Evolutionary conservation across 2,113 vertebrate genomes (phyloP).

Genomic region (Tenrec ecaudatus): DNA sequence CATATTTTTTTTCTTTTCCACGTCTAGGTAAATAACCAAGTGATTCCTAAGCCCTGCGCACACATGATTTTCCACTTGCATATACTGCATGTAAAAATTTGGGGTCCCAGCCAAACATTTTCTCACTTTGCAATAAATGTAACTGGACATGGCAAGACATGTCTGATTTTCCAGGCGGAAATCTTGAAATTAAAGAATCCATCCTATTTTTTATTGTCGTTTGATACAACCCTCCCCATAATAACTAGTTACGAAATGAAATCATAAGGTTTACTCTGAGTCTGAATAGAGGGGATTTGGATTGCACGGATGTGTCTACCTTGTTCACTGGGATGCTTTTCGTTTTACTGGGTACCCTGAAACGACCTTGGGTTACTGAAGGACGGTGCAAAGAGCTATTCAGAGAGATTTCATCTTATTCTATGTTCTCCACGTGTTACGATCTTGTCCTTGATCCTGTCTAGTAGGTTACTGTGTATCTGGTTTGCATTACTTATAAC

Average conservation of each 20-base stretch:
- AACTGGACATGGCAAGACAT: constrained; percentile 61
- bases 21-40: constrained; percentile 30
- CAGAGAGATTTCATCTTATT: not conserved
- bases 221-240: not conserved
- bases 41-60: constrained; percentile 21
- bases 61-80: constrained; percentile 56
- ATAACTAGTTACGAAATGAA: constrained; percentile 25
- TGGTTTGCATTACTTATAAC: not conserved
- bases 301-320: not conserved
- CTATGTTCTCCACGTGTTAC: not conserved
- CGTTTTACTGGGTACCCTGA: not conserved
- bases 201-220: constrained; percentile 40
- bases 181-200: constrained; percentile 49
- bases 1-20: not conserved
- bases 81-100: constrained; percentile 45
- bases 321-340: constrained; percentile 19
- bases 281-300: constrained; percentile 23
- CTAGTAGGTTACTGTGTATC: not conserved
- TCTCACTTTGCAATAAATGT: constrained; percentile 59
- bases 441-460: not conserved
- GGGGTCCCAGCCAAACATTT: constrained; percentile 44
- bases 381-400: not conserved
- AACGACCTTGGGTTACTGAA: not conserved
- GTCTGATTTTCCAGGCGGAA: constrained; percentile 49
- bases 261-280: constrained; percentile 27